A percentile compares a stretch with the other conserved stretches of the same genome.
Evolutionary conservation across 2,888 invertebrate species (phyloP).

Genomic region (Caenorhabditis panamensis): DNA sequence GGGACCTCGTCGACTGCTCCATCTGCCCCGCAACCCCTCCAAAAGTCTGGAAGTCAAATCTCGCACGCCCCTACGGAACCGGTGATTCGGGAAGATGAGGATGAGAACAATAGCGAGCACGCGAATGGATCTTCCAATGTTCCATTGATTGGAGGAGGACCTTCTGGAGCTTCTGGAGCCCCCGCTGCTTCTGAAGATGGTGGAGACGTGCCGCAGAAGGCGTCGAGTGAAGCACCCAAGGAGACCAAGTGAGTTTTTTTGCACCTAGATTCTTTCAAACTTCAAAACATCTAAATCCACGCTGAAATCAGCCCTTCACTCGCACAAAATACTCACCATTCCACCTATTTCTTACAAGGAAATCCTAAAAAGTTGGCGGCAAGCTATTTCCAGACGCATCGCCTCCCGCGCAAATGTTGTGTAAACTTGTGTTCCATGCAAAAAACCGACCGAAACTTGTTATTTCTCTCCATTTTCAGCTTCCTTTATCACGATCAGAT

Average conservation of each 20-base stretch:
- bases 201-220: constrained; percentile 33
- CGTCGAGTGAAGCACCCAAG: constrained; percentile 60
- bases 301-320: not conserved
- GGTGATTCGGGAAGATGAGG: constrained; percentile 79
- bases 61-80: constrained; percentile 80
- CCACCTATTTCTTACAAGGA: not conserved
- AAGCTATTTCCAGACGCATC: constrained; percentile 56
- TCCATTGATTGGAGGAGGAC: constrained; percentile 46
- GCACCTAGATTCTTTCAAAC: not conserved
- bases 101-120: constrained; percentile 73
- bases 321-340: constrained; percentile 9
- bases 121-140: constrained; percentile 50
- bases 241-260: constrained; percentile 64
- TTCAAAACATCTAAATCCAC: not conserved
- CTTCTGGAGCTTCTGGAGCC: constrained; percentile 5
- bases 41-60: constrained; percentile 76
- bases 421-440: constrained; percentile 1
- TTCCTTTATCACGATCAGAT: not conserved
- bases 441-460: constrained; percentile 29
- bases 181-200: not conserved
- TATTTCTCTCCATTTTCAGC: constrained; percentile 1
- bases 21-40: constrained; percentile 30
- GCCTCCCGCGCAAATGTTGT: constrained; percentile 17
- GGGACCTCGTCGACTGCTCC: constrained; percentile 18
- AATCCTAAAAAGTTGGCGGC: constrained; percentile 25